Evolutionary conservation across 92 coral and sea anemone genomes (phyloP), one percentile per base, ranked within the genome.

Genomic region (Pocillopora grandis): DNA sequence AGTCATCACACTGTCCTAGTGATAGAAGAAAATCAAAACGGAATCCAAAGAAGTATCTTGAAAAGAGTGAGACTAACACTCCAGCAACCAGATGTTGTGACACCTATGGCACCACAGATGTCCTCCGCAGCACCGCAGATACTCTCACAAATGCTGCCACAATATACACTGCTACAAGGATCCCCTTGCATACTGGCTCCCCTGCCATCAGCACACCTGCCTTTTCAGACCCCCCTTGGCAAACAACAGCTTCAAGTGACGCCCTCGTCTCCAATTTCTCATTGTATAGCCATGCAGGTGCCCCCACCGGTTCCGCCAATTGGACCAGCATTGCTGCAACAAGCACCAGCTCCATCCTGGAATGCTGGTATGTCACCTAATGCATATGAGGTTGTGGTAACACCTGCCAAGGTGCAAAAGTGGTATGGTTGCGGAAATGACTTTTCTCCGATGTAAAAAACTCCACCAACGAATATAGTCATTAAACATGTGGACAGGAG

Each of bases 401-500:
- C 82, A 75, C 80, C 76, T 66, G 66, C 82, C 11, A 76, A 73
- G 55, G 87, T 84, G 76, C 76, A 77, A 36, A 76, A 76, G 76
- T 84, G 88, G 70, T 84, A 76, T 76, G 88, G 88, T 19, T 76
- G 69, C 49, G 88, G 77, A 12, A 35, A 76, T 5, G 71, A 79
- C 31, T 67, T 62, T 61, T 64, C 75, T 33, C 66, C 75, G 57
- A 84, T 76, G 59, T 76, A 72, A 62, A 70, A 72, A 64, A 78
- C 69, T 61, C 76, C 78, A 60, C 84, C 79, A 16, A 59, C 66
- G 17, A 86, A 78, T 69, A 67, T 78, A 61, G 64, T 78, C 11
- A 57, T 67, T 18, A 85, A 85, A 69, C 88, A 85, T 85, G 88
- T 77, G 37, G 83, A 85, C 78, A 77, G 60, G 48, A 37, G 82